Percentiles rank a stretch among this genome's conserved stretches.
phyloP scores from a whole-genome alignment of 2,888 invertebrate species.

The Cosmia trapezina region DNA sequence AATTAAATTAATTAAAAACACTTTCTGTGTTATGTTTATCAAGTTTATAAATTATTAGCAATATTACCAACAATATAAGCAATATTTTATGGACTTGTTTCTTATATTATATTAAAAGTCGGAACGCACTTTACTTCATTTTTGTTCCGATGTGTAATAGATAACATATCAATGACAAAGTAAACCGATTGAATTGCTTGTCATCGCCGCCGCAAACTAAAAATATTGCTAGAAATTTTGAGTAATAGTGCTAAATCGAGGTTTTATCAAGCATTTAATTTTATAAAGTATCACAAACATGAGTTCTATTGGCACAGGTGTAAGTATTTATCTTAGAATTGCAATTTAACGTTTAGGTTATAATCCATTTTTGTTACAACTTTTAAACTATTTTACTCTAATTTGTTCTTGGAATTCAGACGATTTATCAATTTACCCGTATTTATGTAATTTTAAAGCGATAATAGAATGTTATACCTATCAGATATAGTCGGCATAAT shows the following conservation, averaged over 20 bases:
- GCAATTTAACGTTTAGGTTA: constrained; percentile 67
- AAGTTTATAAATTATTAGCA: too few relatives aligned
- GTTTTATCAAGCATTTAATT: constrained; percentile 41
- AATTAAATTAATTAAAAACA: not conserved
- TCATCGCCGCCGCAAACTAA: constrained; percentile 78
- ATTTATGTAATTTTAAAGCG: not conserved
- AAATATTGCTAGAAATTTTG: constrained; percentile 56
- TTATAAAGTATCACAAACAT: constrained; percentile 86
- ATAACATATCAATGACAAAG: constrained; percentile 65
- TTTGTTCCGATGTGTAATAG: constrained; percentile 37
- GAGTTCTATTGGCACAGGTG: constrained; percentile 99
- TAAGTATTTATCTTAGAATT: constrained; percentile 88
- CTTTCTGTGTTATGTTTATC: fast-evolving
- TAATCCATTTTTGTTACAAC: constrained; percentile 60
- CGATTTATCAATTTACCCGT: not conserved
- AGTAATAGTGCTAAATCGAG: constrained; percentile 51
- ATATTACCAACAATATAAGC: not conserved
- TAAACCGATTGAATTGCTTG: constrained; percentile 76
- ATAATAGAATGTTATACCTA: not conserved
- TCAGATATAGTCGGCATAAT: not conserved
- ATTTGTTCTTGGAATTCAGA: constrained; percentile 67
- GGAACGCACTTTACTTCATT: not conserved
- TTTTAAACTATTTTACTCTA: constrained; percentile 4
- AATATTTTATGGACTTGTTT: not conserved
- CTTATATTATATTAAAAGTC: too few relatives aligned